These are phyloP conservation scores for Neosalanx taihuensis DNA, from an alignment of 2,797 vertebrate species.

Conservation along the genomic window DNA sequence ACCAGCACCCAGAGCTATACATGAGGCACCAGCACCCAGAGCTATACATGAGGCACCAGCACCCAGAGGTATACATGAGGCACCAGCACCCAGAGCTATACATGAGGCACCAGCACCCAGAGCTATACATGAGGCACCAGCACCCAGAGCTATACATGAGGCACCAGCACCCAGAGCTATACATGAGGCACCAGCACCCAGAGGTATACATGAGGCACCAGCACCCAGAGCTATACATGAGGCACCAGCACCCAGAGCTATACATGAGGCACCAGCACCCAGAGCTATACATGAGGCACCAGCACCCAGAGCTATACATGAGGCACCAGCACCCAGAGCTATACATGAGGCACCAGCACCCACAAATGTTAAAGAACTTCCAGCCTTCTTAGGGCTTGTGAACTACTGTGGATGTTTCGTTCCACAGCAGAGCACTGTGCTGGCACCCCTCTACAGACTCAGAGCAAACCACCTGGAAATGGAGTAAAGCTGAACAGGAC, in stretches of 20 bases:
- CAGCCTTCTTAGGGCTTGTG: slow-evolving; percentile 20
- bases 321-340: slow-evolving; percentile 22
- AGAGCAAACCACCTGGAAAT: slow-evolving; percentile 23
- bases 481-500: slow-evolving; percentile 14
- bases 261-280: too few relatives aligned
- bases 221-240: slow-evolving; percentile 24
- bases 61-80: too few relatives aligned
- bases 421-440: slow-evolving; percentile 25
- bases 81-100: slow-evolving; percentile 28
- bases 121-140: too few relatives aligned
- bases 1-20: slow-evolving; percentile 26
- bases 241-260: slow-evolving; percentile 20
- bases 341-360: slow-evolving; percentile 22
- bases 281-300: slow-evolving; percentile 23
- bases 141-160: slow-evolving; percentile 23
- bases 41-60: slow-evolving; percentile 23
- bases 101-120: slow-evolving; percentile 19
- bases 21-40: slow-evolving; percentile 18
- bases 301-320: slow-evolving; percentile 22
- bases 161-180: slow-evolving; percentile 25
- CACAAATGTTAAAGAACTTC: slow-evolving; percentile 16
- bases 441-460: slow-evolving; percentile 24
- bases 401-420: slow-evolving; percentile 32
- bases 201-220: too few relatives aligned
- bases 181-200: slow-evolving; percentile 18